Percentiles rank a stretch among this genome's conserved stretches.
These are phyloP conservation scores for Hyphantria cunea DNA, from an alignment of 1,140 invertebrate genomes.

Conservation along the genomic window DNA sequence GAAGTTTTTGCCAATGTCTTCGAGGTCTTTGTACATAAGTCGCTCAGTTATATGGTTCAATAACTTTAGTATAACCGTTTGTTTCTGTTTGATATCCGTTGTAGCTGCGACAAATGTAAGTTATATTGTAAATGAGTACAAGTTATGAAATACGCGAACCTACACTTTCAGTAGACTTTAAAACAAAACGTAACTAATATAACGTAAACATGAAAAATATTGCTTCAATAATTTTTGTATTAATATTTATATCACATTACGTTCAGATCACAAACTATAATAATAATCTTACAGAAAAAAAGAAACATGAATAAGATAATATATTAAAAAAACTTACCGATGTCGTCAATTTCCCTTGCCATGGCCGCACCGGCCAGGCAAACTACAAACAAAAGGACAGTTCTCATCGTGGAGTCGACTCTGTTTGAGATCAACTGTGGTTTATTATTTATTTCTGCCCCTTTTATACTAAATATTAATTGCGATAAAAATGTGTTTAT, in stretches of 20 bases:
- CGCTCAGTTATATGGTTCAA: slow-evolving; percentile 84
- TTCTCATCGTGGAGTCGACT: slow-evolving; percentile 57
- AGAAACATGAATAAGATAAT: too few relatives aligned
- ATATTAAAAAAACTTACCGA: too few relatives aligned
- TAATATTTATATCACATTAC: too few relatives aligned
- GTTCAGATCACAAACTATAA: too few relatives aligned
- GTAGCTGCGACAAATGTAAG: slow-evolving; percentile 56
- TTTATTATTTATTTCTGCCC: background rate
- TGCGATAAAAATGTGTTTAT: slow-evolving; percentile 17
- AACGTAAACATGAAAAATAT: too few relatives aligned
- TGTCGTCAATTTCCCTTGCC: slow-evolving; percentile 48
- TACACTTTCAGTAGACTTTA: slow-evolving; percentile 39
- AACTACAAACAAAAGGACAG: slow-evolving; percentile 47
- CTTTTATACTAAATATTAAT: slow-evolving; percentile 50
- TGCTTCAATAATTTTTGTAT: too few relatives aligned
- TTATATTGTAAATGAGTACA: background rate
- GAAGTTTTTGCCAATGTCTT: slow-evolving; percentile 81
- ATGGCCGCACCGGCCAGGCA: slow-evolving; percentile 55
- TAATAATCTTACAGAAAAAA: too few relatives aligned
- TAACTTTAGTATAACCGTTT: slow-evolving; percentile 84
- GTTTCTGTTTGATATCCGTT: slow-evolving; percentile 70
- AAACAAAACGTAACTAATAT: too few relatives aligned
- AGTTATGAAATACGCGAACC: slow-evolving; percentile 17
- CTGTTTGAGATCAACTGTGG: slow-evolving; percentile 51
- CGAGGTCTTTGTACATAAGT: slow-evolving; percentile 70